Base-by-base conservation (phyloP, 2,113 vertebrate species). In the Lichenostomus cassidix region DNA sequence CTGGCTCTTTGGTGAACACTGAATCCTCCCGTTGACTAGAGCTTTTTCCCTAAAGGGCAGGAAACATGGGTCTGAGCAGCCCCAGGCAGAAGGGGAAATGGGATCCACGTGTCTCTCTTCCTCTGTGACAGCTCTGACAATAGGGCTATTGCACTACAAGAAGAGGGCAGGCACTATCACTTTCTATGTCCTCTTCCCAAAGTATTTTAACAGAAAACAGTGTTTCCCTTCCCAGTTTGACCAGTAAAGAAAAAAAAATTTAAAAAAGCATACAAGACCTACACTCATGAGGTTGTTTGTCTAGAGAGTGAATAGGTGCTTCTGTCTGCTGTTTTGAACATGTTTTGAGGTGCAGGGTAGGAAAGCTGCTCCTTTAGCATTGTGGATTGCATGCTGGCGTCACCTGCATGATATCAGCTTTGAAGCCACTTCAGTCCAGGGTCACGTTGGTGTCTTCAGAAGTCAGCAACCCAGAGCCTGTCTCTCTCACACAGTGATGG, bases 161-260 rank as follows among this genome's bases (percentile, higher is more conserved):
- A 70, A 63, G 16, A 15, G 10, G 22, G 53, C 31, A 73, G 58
- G n/a, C 31, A 42, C 27, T 56, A 42, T 35, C 9, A 4, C 19
- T 90, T 86, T 88, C 71, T 71, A 15, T 53, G 44, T 74, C 71
- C 37, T 73, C 82, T 80, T 91, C 15, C 49, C 46, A 7, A 76
- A 91, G 18, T 69, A 50, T 81, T 90, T 88, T 92, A 92, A 94
- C 46, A 90, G 75, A 86, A 95, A 93, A 74, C 31, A 70, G 59
- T 55, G 17, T 55, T 89, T 85, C 19, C 3, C 23, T 82, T 75
- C 59, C 89, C 47, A 39, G 18, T 35, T 68, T 1, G 0, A 23
- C 20, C 8, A 52, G 60, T 12, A 39, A 65, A 56, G 79, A 5
- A 77, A 69, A 25, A 58, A 25, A 21, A 25, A 23, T 18, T 17